Evolutionary conservation across 2,113 vertebrate genomes (phyloP).

Genomic region (Oceanodroma tethys): DNA sequence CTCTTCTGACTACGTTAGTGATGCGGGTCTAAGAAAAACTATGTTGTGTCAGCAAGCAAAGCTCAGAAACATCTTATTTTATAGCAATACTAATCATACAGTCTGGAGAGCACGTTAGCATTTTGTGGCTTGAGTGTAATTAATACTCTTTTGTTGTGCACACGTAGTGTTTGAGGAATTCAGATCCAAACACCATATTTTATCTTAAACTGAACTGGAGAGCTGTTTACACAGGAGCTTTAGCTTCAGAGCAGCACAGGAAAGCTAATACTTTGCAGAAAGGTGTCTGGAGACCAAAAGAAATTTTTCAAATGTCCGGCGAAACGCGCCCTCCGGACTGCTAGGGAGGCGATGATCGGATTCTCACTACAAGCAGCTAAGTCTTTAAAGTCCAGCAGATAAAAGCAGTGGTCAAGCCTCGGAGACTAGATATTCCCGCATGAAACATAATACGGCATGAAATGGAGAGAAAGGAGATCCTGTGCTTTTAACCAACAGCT

Average conservation of each 20-base stretch:
- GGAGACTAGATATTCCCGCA: constrained; percentile 27
- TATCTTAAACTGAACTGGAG: constrained; percentile 18
- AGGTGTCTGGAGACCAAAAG: constrained; percentile 16
- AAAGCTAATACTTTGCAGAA: constrained; percentile 52
- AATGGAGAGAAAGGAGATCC: constrained; percentile 51
- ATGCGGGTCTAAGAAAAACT: not conserved
- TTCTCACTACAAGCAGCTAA: constrained; percentile 71
- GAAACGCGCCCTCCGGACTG: not conserved
- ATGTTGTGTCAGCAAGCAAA: not conserved
- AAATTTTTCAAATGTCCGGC: constrained; percentile 30
- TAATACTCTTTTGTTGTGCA: not conserved
- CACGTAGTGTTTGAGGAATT: not conserved
- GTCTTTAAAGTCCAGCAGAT: constrained; percentile 79
- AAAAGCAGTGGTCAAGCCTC: constrained; percentile 53
- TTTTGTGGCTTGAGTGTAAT: not conserved
- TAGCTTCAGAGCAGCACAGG: not conserved
- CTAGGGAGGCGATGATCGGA: constrained; percentile 49
- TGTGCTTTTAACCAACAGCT: constrained; percentile 57
- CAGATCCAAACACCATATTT: not conserved
- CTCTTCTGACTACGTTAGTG: not conserved
- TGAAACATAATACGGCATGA: constrained; percentile 62
- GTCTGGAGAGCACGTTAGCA: not conserved
- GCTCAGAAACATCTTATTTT: not conserved
- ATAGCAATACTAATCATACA: not conserved
- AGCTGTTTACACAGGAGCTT: constrained; percentile 19